These are phyloP conservation scores for Thymallus thymallus DNA, from an alignment of 2,113 vertebrate genomes.

Conservation along the genomic window DNA sequence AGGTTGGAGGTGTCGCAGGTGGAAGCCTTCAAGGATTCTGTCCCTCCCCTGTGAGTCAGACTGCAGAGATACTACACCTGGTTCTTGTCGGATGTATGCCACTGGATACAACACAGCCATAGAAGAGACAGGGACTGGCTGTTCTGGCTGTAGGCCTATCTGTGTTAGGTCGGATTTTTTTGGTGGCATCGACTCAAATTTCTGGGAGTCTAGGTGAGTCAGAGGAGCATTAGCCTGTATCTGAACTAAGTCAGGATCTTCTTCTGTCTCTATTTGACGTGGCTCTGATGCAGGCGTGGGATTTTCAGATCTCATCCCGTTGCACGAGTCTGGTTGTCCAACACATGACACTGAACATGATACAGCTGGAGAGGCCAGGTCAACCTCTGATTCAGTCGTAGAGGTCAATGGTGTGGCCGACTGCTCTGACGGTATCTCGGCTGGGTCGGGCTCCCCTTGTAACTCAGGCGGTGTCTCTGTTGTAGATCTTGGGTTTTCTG, in stretches of 20 bases:
- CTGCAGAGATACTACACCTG: not conserved
- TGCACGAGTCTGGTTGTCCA: not conserved
- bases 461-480: not conserved
- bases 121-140: not conserved
- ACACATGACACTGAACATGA: not conserved
- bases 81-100: not conserved
- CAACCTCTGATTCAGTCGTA: not conserved
- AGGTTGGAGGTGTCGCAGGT: not conserved
- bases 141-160: not conserved
- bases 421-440: not conserved
- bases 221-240: not conserved
- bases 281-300: not conserved
- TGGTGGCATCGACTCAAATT: not conserved
- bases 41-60: not conserved
- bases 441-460: not conserved
- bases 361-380: not conserved
- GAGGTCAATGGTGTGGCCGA: not conserved
- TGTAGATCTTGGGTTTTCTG: not conserved
- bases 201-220: not conserved
- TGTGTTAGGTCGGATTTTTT: not conserved
- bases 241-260: not conserved
- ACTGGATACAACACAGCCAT: not conserved
- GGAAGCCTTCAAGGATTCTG: not conserved
- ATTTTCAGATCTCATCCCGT: not conserved
- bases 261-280: not conserved